Conservation (phyloP, 1,140 invertebrate genomes). For the Caenorhabditis elegans region WBcel235 BX284604.4:5083001-5083500, state of each 20-base stretch:
- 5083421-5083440: background rate
- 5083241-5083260: background rate
- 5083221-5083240: background rate
- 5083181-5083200: slow-evolving; percentile 24
- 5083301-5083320: background rate
- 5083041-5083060: no score
- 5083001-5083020: no score
- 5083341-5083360: background rate
- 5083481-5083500: background rate
- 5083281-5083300: background rate
- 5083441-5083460: background rate
- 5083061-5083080: no score
- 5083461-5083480: background rate
- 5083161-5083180: slow-evolving; percentile 25
- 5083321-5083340: background rate
- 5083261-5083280: background rate
- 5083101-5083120: background rate
- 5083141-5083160: slow-evolving; percentile 10
- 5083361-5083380: background rate
- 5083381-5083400: background rate
- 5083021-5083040: no score
- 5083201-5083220: background rate
- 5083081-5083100: background rate
- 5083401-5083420: background rate
- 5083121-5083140: slow-evolving; percentile 25